Evolutionary conservation across 2,113 vertebrate species (phyloP), one percentile per base, ranked within the genome.

Genomic region (Elephantulus edwardii): DNA sequence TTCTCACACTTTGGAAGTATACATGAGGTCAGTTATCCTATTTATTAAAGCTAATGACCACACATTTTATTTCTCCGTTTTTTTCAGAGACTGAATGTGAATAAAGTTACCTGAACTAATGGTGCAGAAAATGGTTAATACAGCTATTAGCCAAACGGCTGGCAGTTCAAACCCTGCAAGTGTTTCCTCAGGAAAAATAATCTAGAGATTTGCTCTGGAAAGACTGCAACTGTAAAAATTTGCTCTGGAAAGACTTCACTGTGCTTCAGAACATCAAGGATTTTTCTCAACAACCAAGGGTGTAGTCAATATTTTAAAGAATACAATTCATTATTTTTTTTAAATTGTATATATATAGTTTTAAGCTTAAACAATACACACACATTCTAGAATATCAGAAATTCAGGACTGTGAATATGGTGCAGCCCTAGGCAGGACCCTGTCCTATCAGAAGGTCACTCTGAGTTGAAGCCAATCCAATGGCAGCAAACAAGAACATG

Each of bases 21-120:
- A 42, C 40, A 71, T 44, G 70, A 77, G 6, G 17, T 16, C 62
- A 62, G 76, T 72, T 89, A 74, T 52, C 70, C 22, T 80, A 72
- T 44, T 71, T 24, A 52, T 9, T 81, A 46, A 83, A 28, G 75
- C 91, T 77, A 86, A 77, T 24, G 70, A 88, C n/a, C 30, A 24
- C 38, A 38, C 40, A 58, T 28, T 80, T 64, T 81, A 58, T 28
- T 80, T 64, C 78, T 94, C 66, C 30, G 52, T 64, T 33, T 42
- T 83, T 54, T 90, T 83, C 1, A 12, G 8, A 78, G 76, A 89
- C 28, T 42, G 14, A 91, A 86, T 19, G 13, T 26, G 28, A 90
- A 88, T 79, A 66, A 74, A 77, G 64, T 76, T 58, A 72, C n/a
- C 75, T 90, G 40, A 94, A 91, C 30, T 71, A 76, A 71, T 52